Evolutionary conservation across 1,140 invertebrate genomes (phyloP).

Genomic region (Vanessa tameamea): DNA sequence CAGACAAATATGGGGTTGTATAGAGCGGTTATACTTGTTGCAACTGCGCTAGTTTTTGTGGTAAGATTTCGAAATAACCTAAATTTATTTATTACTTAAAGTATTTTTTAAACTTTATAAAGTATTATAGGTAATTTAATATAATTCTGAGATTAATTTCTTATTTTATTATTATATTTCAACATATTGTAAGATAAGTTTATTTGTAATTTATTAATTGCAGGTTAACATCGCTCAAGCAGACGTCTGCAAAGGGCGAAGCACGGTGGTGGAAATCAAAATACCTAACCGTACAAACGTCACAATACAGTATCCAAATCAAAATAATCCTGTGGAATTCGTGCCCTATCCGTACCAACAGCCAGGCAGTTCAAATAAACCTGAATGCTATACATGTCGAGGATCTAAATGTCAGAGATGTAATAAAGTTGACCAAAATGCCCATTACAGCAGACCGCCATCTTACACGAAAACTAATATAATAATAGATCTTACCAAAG

Average conservation of each 20-base stretch:
- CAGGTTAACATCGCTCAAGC: constrained; percentile 42
- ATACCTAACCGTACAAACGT: constrained; percentile 45
- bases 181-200: background rate
- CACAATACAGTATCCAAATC: constrained; percentile 44
- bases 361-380: constrained; percentile 6
- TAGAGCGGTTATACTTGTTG: constrained; percentile 37
- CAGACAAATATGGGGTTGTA: constrained; percentile 49
- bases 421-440: constrained; percentile 6
- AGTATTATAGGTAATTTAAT: no score
- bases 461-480: constrained; percentile 42
- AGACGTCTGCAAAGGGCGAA: constrained; percentile 41
- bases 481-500: constrained; percentile 43
- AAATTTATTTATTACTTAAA: no score
- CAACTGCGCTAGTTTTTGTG: constrained; percentile 46
- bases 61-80: constrained; percentile 41
- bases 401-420: constrained; percentile 34
- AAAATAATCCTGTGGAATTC: constrained; percentile 42
- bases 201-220: constrained; percentile 23
- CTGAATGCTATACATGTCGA: constrained; percentile 28
- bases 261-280: constrained; percentile 48
- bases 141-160: no score
- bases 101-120: no score
- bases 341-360: constrained; percentile 42
- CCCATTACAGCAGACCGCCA: constrained; percentile 7
- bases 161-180: no score